Conservation (phyloP, 2,888 invertebrate species). For the Aplocera efformata region DNA sequence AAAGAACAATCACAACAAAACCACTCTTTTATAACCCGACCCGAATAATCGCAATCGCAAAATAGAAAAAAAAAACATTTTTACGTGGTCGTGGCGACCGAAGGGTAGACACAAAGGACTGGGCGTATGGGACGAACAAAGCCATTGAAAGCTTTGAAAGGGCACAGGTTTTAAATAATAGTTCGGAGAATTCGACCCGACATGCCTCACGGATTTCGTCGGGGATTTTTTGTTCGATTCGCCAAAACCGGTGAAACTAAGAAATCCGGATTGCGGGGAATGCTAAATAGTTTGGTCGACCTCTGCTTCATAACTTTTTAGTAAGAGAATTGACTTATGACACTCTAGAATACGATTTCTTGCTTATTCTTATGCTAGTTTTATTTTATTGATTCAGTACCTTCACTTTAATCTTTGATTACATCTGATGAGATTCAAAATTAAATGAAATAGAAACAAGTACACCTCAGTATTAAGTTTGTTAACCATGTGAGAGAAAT, state of each 20-base stretch:
- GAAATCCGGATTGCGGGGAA: slow-evolving; percentile 1
- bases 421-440: no score
- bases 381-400: no score
- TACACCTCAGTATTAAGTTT: no score
- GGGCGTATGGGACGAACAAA: slow-evolving; percentile 51
- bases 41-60: slow-evolving; percentile 18
- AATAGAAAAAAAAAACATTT: slow-evolving; percentile 19
- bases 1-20: neutral
- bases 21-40: slow-evolving; percentile 1
- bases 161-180: slow-evolving; percentile 61
- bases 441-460: no score
- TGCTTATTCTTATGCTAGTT: no score
- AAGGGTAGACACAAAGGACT: slow-evolving; percentile 48
- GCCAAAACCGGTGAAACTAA: slow-evolving; percentile 23
- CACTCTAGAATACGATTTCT: no score
- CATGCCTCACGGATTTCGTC: slow-evolving; percentile 46
- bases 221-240: slow-evolving; percentile 47
- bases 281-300: slow-evolving; percentile 20
- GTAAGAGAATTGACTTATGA: no score
- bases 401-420: no score
- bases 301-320: slow-evolving; percentile 2
- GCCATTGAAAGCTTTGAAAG: slow-evolving; percentile 54
- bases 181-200: slow-evolving; percentile 50
- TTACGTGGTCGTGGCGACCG: slow-evolving; percentile 28
- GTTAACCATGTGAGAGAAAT: no score